Base-by-base conservation (phyloP, 23 tunicate species). In the Aplidium turbinatum region DNA sequence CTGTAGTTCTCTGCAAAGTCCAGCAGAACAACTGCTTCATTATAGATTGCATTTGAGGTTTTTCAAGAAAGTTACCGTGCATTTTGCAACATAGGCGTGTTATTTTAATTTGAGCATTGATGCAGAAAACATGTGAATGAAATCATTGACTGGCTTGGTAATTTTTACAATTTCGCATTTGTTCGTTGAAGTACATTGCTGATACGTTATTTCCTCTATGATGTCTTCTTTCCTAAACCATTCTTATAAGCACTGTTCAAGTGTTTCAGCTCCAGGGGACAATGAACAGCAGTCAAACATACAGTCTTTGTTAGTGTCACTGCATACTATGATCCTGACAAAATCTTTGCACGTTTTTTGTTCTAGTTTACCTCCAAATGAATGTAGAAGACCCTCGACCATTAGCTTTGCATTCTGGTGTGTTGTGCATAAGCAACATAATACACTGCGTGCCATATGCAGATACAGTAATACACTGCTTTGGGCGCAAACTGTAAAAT, bases 321-420 rank as follows among this genome's bases (percentile, higher is more conserved):
- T n/a, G n/a, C 67, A 60, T 4, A 60, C 35, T 6, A 60, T 28
- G 36, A 60, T 60, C 31, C 35, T 6, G 5, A 60, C 31, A 28
- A 60, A 60, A 6, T 60, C 67, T 60, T 60, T 60, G n/a, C 31
- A 60, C 36, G 18, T 22, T 60, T 60, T 60, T 24, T 28, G 23
- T 9, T n/a, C 22, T 5, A 24, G 18, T n/a, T 23, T 28, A 23
- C n/a, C n/a, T n/a, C n/a, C n/a, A n/a, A n/a, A n/a, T n/a, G n/a
- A n/a, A n/a, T n/a, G n/a, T n/a, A n/a, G n/a, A n/a, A n/a, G n/a
- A n/a, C 67, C 31, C 35, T 26, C 22, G n/a, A 23, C 67, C 36
- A 60, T 60, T 26, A 60, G 35, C 35, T 35, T 65, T 5, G 31
- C 72, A 65, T 65, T 65, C 24, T 65, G 72, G 50, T 65, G 72